Evolutionary conservation across 2,888 invertebrate genomes (phyloP).

Genomic region (Tromatobia lineatoria): DNA sequence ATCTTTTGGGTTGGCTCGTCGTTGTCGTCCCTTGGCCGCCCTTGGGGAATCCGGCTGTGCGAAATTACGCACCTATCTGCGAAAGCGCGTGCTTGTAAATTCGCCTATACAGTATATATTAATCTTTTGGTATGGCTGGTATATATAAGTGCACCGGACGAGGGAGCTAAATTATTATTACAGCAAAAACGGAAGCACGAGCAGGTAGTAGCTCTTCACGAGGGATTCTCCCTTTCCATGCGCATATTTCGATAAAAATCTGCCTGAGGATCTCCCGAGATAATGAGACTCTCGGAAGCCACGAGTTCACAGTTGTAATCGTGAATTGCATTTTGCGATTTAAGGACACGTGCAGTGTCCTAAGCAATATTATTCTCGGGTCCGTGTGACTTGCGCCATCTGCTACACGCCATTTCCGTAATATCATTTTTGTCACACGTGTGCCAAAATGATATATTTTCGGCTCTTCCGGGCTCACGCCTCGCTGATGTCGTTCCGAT

Average conservation of each 20-base stretch:
- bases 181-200: conserved; percentile 79
- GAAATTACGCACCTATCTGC: conserved; percentile 66
- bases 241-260: conserved; percentile 76
- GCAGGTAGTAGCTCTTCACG: conserved; percentile 60
- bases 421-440: conserved; percentile 15
- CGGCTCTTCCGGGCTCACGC: conserved; percentile 50
- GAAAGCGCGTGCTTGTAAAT: conserved; percentile 48
- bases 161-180: conserved; percentile 80
- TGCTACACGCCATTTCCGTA: background rate
- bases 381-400: conserved; percentile 7
- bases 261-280: conserved; percentile 60
- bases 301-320: conserved; percentile 37
- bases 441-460: conserved; percentile 15
- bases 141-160: conserved; percentile 34
- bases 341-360: conserved; percentile 22
- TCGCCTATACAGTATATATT: conserved; percentile 27
- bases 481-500: conserved; percentile 57
- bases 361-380: conserved; percentile 1
- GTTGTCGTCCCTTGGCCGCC: conserved; percentile 50
- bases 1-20: conserved; percentile 39
- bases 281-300: conserved; percentile 63
- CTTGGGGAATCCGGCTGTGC: conserved; percentile 59
- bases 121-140: background rate
- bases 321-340: conserved; percentile 49
- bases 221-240: conserved; percentile 50